These are phyloP conservation scores for Polyommatus icarus DNA, from an alignment of 2,888 invertebrate genomes.

Conservation along the genomic window DNA sequence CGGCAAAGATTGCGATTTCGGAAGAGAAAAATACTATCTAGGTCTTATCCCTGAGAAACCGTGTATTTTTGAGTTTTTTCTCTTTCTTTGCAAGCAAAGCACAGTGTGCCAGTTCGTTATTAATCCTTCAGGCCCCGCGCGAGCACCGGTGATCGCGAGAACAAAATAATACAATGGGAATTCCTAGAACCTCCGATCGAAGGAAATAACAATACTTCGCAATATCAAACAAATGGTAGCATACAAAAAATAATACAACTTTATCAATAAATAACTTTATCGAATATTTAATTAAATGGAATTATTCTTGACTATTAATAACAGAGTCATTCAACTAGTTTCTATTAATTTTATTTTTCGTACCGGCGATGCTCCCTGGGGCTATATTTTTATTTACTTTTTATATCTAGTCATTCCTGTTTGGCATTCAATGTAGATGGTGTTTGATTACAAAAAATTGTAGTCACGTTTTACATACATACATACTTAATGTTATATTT, in stretches of 20 bases:
- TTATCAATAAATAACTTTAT: not conserved
- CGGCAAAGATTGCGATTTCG: not conserved
- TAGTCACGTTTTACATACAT: constrained; percentile 4
- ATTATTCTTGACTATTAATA: not conserved
- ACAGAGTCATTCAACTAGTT: constrained; percentile 6
- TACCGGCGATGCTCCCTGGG: not conserved
- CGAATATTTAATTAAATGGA: not conserved
- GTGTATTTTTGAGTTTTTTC: not conserved
- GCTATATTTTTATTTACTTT: constrained; percentile 1
- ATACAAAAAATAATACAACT: not conserved
- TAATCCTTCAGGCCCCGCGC: too few relatives aligned
- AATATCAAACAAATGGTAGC: too few relatives aligned
- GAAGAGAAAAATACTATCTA: not conserved
- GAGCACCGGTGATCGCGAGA: too few relatives aligned
- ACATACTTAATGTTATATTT: not conserved
- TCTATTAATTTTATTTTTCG: not conserved
- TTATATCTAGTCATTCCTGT: constrained; percentile 22
- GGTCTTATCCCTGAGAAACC: not conserved
- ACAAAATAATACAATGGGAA: too few relatives aligned
- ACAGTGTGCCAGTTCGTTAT: not conserved
- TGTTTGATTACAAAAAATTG: not conserved
- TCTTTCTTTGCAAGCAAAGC: not conserved
- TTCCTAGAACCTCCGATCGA: too few relatives aligned
- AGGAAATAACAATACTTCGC: not conserved
- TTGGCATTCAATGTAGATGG: not conserved